Base-by-base conservation (phyloP, 2,797 vertebrate species). In the Petrocephalus sullivani region DNA sequence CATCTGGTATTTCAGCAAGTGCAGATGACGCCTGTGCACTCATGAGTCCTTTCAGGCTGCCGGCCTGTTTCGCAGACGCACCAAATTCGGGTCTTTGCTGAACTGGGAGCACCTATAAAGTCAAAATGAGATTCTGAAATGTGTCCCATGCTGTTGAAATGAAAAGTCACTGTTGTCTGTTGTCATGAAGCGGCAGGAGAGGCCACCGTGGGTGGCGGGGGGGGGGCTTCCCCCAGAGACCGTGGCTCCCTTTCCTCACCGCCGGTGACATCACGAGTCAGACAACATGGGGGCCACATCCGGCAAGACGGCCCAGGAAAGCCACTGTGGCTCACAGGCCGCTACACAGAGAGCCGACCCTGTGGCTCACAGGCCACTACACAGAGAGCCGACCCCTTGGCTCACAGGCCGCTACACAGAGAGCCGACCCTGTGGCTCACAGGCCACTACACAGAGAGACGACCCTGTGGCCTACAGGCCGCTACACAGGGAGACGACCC, bases 341-440 rank as follows among this genome's bases (percentile, higher is more conserved):
- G 91, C 93, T 92, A 93, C 91, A 93, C 92, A 71, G 92, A 46
- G 85, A 91, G 93, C 90, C 93, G 46, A 46, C 41, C 41, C 41
- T 46, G 41, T 46, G 41, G 1, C 41, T 46, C 4, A 46, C 41
- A 46, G 41, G 41, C 41, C 41, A 4, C 41, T 3, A 41, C 41
- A 41, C 41, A 41, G 41, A 41, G 41, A 41, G 2, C 2, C 41
- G 41, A 41, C 41, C 41, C 41, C 4, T 2, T 41, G 41, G 1
- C 41, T 41, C 1, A 41, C 41, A 41, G 41, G 41, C 41, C 41
- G 41, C 41, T 3, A 41, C 41, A 41, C 41, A 41, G 41, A 41
- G 41, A 41, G 2, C 2, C 41, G 41, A 41, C 41, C 41, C 41
- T 41, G 41, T 41, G 41, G 4, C 41, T 41, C 4, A 41, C 41